Percentiles rank a stretch among this genome's conserved stretches.
Evolutionary conservation across 2,888 invertebrate species (phyloP).

Genomic region (Arctia plantaginis): DNA sequence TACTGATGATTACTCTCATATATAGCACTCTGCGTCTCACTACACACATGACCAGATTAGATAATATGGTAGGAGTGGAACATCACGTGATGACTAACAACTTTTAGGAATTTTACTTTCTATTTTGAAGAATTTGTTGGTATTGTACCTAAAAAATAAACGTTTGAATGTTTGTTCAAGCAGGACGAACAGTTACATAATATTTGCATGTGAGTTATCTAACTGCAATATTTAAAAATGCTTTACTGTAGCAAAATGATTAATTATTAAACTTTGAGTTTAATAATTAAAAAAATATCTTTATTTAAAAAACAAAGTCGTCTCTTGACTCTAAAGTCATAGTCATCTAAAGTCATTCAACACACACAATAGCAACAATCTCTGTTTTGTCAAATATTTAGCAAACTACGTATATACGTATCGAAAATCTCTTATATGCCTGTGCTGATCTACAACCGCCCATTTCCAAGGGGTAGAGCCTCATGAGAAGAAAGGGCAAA

Average conservation of each 20-base stretch:
- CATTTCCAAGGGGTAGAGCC: no score
- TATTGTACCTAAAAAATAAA: background rate
- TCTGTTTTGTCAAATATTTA: no score
- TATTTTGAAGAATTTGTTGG: background rate
- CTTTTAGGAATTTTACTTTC: conserved; percentile 5
- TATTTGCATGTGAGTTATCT: background rate
- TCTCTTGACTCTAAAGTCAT: no score
- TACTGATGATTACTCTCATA: conserved; percentile 23
- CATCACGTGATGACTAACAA: conserved; percentile 5
- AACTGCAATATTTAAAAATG: background rate
- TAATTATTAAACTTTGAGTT: no score
- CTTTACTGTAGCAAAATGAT: background rate
- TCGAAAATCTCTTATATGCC: no score
- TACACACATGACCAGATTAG: conserved; percentile 11
- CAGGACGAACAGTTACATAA: background rate
- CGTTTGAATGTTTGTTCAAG: background rate
- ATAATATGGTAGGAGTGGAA: conserved; percentile 13
- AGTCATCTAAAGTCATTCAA: no score
- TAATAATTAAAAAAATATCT: no score
- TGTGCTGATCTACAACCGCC: no score
- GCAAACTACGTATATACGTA: no score
- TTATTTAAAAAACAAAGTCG: no score
- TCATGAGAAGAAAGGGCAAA: no score
- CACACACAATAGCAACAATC: no score
- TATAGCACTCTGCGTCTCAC: background rate